These are phyloP conservation scores for Agonopterix heracliana DNA, from an alignment of 2,888 invertebrate species.

Conservation along the genomic window DNA sequence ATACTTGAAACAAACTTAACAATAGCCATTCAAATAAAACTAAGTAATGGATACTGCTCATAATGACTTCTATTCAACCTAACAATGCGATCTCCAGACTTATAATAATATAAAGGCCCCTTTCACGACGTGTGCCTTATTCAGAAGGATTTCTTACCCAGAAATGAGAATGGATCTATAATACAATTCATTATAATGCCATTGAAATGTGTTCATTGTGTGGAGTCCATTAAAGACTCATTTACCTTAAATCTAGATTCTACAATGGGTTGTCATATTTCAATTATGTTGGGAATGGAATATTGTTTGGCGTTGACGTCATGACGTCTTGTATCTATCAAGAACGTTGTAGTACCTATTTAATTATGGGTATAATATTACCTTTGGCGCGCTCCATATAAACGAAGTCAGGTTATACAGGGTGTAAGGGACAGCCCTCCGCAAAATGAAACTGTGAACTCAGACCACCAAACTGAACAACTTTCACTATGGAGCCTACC, in stretches of 20 bases:
- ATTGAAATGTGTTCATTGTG: constrained; percentile 59
- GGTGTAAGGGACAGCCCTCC: too few relatives aligned
- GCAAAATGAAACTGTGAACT: too few relatives aligned
- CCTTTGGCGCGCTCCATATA: too few relatives aligned
- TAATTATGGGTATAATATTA: too few relatives aligned
- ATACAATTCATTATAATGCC: constrained; percentile 65
- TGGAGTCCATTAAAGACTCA: constrained; percentile 51
- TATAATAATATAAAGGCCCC: constrained; percentile 51
- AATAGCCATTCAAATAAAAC: too few relatives aligned
- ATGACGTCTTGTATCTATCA: too few relatives aligned
- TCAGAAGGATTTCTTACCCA: constrained; percentile 48
- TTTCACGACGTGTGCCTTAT: constrained; percentile 59
- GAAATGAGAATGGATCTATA: constrained; percentile 36
- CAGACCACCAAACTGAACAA: too few relatives aligned
- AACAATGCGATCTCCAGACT: constrained; percentile 54
- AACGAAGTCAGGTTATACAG: too few relatives aligned
- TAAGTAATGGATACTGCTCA: constrained; percentile 32
- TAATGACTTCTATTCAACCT: constrained; percentile 57
- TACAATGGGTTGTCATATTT: constrained; percentile 30
- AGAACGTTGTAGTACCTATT: too few relatives aligned
- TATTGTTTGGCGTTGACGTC: not conserved
- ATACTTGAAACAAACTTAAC: too few relatives aligned
- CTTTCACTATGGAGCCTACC: too few relatives aligned
- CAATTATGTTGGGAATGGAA: constrained; percentile 25
- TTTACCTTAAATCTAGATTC: constrained; percentile 44